These are phyloP conservation scores for Drosophila lini DNA, from an alignment of 1,140 invertebrate genomes.

Conservation along the genomic window DNA sequence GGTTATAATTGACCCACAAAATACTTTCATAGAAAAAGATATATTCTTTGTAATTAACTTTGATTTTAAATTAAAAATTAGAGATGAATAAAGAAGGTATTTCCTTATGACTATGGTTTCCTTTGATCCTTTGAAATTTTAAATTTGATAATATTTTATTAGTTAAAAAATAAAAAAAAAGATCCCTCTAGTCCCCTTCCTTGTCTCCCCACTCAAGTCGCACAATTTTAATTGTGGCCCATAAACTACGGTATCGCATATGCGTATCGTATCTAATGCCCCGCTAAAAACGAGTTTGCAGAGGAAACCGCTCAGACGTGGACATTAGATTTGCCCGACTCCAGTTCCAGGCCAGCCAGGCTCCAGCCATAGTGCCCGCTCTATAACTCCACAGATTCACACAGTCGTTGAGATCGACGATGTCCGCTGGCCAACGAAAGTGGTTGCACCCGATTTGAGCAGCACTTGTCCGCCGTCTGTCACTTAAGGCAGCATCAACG, in stretches of 20 bases:
- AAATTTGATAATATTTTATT: not conserved
- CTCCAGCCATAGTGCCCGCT: not conserved
- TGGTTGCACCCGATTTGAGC: slow-evolving; percentile 75
- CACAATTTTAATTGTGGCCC: slow-evolving; percentile 74
- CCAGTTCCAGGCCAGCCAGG: slow-evolving; percentile 13
- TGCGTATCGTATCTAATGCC: slow-evolving; percentile 76
- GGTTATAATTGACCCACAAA: not conserved
- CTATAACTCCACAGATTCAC: slow-evolving; percentile 55
- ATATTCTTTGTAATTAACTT: not conserved
- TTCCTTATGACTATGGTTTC: not conserved
- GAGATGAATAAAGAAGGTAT: not conserved
- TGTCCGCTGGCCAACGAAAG: slow-evolving; percentile 72
- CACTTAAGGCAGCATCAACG: slow-evolving; percentile 44
- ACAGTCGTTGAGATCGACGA: slow-evolving; percentile 53
- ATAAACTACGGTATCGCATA: slow-evolving; percentile 73
- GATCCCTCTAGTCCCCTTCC: not conserved
- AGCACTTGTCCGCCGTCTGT: slow-evolving; percentile 74
- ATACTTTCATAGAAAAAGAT: not conserved
- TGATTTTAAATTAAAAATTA: not conserved
- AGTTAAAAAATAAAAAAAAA: not conserved
- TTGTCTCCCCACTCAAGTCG: slow-evolving; percentile 10
- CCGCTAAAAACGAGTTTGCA: slow-evolving; percentile 65
- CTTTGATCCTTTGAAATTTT: not conserved
- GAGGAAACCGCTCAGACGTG: slow-evolving; percentile 70
- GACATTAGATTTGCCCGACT: slow-evolving; percentile 69